These are phyloP conservation scores for Philhelius pedissequus DNA, from an alignment of 2,888 invertebrate genomes.

Conservation along the genomic window DNA sequence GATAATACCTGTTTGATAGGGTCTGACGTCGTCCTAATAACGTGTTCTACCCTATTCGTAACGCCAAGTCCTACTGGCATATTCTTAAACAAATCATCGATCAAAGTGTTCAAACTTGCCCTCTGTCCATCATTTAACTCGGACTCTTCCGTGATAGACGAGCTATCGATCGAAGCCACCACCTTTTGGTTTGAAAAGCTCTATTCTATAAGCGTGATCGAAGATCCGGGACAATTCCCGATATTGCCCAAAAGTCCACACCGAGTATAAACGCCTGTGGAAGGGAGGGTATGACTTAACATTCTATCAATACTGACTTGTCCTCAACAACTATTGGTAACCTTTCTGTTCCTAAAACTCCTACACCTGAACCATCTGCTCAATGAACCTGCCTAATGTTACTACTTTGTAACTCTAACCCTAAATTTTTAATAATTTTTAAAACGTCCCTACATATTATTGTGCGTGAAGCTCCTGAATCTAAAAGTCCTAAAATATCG, in stretches of 20 bases:
- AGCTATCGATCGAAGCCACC: not conserved
- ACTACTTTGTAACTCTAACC: no score
- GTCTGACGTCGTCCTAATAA: constrained; percentile 20
- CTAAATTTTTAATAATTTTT: no score
- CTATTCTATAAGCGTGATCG: not conserved
- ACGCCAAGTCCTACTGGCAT: not conserved
- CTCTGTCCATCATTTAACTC: not conserved
- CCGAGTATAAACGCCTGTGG: not conserved
- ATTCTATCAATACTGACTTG: not conserved
- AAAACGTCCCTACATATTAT: no score
- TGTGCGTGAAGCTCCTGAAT: no score
- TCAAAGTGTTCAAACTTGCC: not conserved
- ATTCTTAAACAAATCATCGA: not conserved
- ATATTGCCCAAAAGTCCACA: not conserved
- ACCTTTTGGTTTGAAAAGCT: not conserved
- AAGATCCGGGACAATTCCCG: not conserved
- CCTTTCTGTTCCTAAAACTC: not conserved
- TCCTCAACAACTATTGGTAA: not conserved
- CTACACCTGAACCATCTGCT: not conserved
- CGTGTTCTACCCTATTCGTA: constrained; percentile 34
- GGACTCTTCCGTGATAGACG: not conserved
- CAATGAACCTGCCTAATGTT: not conserved
- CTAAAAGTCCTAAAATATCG: no score
- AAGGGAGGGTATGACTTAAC: no score
- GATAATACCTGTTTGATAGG: constrained; percentile 66